These are phyloP conservation scores for Lepidurus arcticus DNA, from an alignment of 1,140 invertebrate species.

Conservation along the genomic window DNA sequence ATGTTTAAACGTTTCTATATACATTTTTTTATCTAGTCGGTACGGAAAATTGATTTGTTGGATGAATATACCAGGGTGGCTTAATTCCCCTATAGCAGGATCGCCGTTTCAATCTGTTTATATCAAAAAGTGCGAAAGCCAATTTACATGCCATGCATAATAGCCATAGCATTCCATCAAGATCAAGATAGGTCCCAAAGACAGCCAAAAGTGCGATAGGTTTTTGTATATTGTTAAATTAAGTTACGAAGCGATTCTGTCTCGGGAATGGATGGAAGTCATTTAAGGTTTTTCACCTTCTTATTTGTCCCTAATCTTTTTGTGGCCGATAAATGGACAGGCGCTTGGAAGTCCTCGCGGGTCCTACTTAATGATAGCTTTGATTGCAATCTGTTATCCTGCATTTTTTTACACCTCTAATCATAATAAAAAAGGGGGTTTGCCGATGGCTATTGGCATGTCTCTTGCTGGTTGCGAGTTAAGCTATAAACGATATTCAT, in stretches of 20 bases:
- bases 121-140: not conserved
- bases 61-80: too few species aligned
- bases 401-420: conserved; percentile 9
- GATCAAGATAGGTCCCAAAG: not conserved
- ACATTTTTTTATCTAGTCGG: too few species aligned
- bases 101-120: not conserved
- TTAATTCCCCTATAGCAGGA: too few species aligned
- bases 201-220: not conserved
- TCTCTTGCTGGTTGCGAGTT: not conserved
- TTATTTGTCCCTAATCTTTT: not conserved
- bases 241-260: conserved; percentile 5
- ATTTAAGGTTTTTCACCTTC: not conserved
- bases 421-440: conserved; percentile 1
- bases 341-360: too few species aligned
- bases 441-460: conserved; percentile 11
- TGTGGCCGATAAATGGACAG: not conserved
- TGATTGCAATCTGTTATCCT: conserved; percentile 14
- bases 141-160: conserved; percentile 16
- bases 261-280: not conserved
- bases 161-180: conserved; percentile 2
- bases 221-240: conserved; percentile 1
- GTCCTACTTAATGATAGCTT: not conserved
- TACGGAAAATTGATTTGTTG: too few species aligned
- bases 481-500: conserved; percentile 22
- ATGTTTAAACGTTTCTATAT: too few species aligned